Percentiles rank a stretch among this genome's conserved stretches.
These are phyloP conservation scores for Archegozetes longisetosus DNA, from an alignment of 1,140 invertebrate genomes.

Conservation along the genomic window DNA sequence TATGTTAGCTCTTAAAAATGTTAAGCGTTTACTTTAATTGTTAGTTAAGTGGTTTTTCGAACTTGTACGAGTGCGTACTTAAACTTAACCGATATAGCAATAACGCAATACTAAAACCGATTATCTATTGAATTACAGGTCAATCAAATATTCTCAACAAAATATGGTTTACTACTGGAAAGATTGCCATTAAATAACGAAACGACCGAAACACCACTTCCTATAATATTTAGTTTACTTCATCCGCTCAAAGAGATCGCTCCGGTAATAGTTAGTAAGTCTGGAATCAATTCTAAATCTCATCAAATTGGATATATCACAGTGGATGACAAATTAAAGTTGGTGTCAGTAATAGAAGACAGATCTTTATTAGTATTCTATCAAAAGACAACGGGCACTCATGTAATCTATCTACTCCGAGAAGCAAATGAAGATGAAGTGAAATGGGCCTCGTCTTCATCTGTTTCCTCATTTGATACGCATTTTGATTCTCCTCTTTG, in stretches of 20 bases:
- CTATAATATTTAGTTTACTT: constrained; percentile 58
- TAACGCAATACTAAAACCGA: no score
- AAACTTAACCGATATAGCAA: no score
- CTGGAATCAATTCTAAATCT: not conserved
- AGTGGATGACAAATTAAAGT: constrained; percentile 42
- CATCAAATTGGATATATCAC: constrained; percentile 27
- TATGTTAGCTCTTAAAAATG: no score
- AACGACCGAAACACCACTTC: constrained; percentile 20
- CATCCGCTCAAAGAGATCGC: constrained; percentile 78
- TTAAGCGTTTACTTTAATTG: no score
- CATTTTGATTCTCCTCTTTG: not conserved
- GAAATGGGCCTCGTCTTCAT: constrained; percentile 24
- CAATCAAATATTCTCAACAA: constrained; percentile 49
- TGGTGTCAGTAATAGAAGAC: constrained; percentile 44
- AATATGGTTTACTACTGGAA: constrained; percentile 58
- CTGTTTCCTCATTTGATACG: not conserved
- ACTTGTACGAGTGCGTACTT: no score
- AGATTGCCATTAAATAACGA: constrained; percentile 16
- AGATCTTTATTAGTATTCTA: constrained; percentile 54
- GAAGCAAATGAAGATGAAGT: constrained; percentile 55
- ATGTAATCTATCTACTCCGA: constrained; percentile 64
- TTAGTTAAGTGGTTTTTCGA: no score
- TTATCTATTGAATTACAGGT: constrained; percentile 28
- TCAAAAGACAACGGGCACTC: constrained; percentile 51
- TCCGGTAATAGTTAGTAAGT: constrained; percentile 51